These are phyloP conservation scores for Ailurus styani DNA, from an alignment of 2,113 vertebrate species.

Conservation along the genomic window DNA sequence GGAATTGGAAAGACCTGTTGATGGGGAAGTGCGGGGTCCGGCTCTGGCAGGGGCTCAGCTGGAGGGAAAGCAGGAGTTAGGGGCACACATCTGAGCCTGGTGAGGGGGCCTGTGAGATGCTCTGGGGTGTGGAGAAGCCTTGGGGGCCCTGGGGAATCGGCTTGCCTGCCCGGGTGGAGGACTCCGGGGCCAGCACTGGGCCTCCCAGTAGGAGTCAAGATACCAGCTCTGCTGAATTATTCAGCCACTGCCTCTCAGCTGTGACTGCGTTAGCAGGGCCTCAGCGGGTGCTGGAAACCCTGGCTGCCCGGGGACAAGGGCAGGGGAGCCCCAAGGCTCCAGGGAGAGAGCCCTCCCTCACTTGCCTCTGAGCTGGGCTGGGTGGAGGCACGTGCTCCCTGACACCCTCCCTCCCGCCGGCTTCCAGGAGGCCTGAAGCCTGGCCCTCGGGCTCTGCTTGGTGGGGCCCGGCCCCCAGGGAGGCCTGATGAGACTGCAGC, in stretches of 20 bases:
- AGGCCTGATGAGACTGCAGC: rapidly evolving
- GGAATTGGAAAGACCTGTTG: background rate
- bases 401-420: background rate
- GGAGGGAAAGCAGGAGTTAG: background rate
- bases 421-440: background rate
- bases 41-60: background rate
- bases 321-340: background rate
- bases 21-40: rapidly evolving
- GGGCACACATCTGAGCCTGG: background rate
- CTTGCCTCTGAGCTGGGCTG: background rate
- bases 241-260: background rate
- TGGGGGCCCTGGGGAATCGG: background rate
- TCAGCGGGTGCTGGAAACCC: background rate
- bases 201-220: background rate
- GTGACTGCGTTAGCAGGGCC: background rate
- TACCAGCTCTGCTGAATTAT: background rate
- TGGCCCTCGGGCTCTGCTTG: background rate
- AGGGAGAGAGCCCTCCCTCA: background rate
- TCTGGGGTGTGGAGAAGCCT: background rate
- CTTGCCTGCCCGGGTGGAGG: background rate
- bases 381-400: rapidly evolving
- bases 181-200: background rate
- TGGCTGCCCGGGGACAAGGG: background rate
- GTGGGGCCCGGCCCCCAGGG: background rate
- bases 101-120: background rate